These are phyloP conservation scores for Empidonax traillii DNA, from an alignment of 2,113 vertebrate species.

Conservation along the genomic window DNA sequence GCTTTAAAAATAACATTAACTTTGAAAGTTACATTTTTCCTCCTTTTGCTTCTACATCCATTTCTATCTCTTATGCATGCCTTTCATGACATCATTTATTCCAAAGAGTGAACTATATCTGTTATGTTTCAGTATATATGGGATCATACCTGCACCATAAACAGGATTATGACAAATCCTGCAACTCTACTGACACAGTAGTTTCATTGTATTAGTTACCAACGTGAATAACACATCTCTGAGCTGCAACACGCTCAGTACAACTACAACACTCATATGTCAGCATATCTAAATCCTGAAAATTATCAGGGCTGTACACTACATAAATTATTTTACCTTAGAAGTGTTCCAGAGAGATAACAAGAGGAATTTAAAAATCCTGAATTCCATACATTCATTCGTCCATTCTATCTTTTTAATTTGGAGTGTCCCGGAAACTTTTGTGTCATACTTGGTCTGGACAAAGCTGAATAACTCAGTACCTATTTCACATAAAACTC, in stretches of 20 bases:
- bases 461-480: neutral
- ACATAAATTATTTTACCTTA: neutral
- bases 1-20: neutral
- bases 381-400: neutral
- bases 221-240: neutral
- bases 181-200: neutral
- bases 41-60: neutral
- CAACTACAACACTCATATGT: neutral
- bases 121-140: neutral
- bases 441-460: neutral
- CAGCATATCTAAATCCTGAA: neutral
- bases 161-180: neutral
- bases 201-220: neutral
- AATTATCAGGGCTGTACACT: neutral
- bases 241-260: neutral
- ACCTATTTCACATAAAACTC: neutral
- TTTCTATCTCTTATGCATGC: neutral
- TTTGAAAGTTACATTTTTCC: neutral
- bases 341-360: neutral
- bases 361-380: neutral
- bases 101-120: neutral
- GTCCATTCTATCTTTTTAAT: neutral
- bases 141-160: neutral
- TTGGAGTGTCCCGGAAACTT: neutral
- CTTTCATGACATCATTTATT: neutral